Evolutionary conservation across 2,888 invertebrate genomes (phyloP).

Genomic region (Mesoligia furuncula): DNA sequence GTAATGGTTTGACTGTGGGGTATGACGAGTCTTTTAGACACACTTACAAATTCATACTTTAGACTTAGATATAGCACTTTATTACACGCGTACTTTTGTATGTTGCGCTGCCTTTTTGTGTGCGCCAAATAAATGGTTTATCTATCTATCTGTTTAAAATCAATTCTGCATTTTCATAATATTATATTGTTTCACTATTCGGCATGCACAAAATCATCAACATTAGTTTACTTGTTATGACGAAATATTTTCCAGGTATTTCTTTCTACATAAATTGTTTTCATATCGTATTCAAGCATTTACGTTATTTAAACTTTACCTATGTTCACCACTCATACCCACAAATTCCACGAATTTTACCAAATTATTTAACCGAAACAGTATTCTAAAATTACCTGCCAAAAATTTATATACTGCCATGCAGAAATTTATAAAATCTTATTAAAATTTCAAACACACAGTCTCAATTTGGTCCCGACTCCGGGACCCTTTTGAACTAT

Average conservation of each 20-base stretch:
- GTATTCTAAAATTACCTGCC: slow-evolving; percentile 41
- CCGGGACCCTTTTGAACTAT: slow-evolving; percentile 65
- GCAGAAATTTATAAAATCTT: slow-evolving; percentile 59
- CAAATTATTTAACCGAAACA: slow-evolving; percentile 28
- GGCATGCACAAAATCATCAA: background rate
- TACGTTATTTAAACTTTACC: background rate
- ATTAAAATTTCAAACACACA: slow-evolving; percentile 62
- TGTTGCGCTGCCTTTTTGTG: no score
- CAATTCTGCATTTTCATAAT: background rate
- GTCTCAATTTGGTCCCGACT: slow-evolving; percentile 56
- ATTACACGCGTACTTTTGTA: no score
- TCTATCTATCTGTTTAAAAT: no score
- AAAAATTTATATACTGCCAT: slow-evolving; percentile 37
- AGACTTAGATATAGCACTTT: no score
- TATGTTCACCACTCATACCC: background rate
- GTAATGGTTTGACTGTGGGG: no score
- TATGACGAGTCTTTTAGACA: no score
- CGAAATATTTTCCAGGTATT: background rate
- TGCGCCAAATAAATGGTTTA: no score
- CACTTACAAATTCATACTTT: no score
- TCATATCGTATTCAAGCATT: background rate
- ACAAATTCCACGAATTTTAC: slow-evolving; percentile 5
- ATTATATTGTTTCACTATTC: no score
- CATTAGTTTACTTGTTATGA: background rate
- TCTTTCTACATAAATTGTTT: background rate